Percentiles rank a stretch among this genome's conserved stretches.
Evolutionary conservation across 2,888 invertebrate genomes (phyloP).

Genomic region (Xanthia icteritia): DNA sequence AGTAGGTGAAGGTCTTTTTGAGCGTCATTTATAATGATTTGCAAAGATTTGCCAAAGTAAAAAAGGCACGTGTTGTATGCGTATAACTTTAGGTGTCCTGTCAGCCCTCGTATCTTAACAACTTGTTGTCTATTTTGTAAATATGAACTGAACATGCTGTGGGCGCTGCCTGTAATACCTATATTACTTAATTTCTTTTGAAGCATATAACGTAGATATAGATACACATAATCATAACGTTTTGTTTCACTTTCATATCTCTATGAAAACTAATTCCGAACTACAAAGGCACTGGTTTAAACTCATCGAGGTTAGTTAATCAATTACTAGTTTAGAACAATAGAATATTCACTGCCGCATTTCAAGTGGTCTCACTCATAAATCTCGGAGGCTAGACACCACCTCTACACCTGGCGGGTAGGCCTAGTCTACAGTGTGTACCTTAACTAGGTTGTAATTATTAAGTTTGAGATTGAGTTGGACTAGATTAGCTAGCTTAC

Average conservation of each 20-base stretch:
- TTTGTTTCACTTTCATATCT: not conserved
- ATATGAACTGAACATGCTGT: too few species aligned
- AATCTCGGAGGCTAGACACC: conserved; percentile 31
- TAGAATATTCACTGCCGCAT: conserved; percentile 44
- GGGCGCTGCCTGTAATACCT: too few species aligned
- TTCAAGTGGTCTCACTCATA: conserved; percentile 29
- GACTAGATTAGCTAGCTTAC: not conserved
- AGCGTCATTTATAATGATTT: too few species aligned
- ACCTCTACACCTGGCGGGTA: conserved; percentile 1
- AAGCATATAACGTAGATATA: not conserved
- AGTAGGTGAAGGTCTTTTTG: too few species aligned
- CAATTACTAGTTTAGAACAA: conserved; percentile 26
- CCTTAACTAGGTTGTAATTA: not conserved
- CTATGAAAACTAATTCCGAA: not conserved
- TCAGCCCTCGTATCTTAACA: too few species aligned
- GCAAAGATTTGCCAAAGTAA: too few species aligned
- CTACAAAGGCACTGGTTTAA: not conserved
- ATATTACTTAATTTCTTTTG: too few species aligned
- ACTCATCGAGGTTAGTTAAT: conserved; percentile 8
- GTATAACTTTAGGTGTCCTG: too few species aligned
- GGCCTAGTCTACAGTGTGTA: not conserved
- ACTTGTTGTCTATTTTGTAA: too few species aligned
- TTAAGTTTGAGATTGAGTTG: not conserved
- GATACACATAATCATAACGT: not conserved
- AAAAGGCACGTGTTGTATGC: too few species aligned